A percentile compares a stretch with the other conserved stretches of the same genome.
These are phyloP conservation scores for Odontamblyopus lacepedii DNA, from an alignment of 2,797 vertebrate genomes.

Conservation along the genomic window DNA sequence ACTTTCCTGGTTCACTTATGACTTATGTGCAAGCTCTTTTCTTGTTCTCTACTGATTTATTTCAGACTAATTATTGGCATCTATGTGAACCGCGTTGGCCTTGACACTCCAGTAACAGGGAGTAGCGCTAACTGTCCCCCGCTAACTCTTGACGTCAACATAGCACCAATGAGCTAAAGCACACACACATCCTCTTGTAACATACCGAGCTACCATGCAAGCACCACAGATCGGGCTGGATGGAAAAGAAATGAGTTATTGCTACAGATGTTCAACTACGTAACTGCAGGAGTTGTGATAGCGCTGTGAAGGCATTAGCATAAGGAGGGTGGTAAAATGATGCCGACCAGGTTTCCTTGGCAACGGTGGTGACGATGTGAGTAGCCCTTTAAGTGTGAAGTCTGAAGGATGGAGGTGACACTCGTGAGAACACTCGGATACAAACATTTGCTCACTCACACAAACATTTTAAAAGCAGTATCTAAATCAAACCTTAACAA, in stretches of 20 bases:
- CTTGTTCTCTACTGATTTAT: not conserved
- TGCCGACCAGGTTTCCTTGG: slow-evolving; percentile 23
- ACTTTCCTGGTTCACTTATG: slow-evolving; percentile 40
- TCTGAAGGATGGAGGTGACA: slow-evolving; percentile 32
- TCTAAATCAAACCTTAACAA: slow-evolving; percentile 59
- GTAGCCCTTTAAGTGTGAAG: slow-evolving; percentile 69
- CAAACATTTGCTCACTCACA: slow-evolving; percentile 67
- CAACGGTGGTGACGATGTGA: slow-evolving; percentile 41
- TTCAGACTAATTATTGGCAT: not conserved
- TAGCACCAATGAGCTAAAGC: slow-evolving; percentile 38
- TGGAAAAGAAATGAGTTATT: slow-evolving; percentile 33
- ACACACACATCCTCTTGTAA: slow-evolving; percentile 31
- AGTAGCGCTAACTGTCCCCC: slow-evolving; percentile 36
- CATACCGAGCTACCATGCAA: slow-evolving; percentile 56
- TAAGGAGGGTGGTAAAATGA: slow-evolving; percentile 33
- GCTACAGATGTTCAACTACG: slow-evolving; percentile 29
- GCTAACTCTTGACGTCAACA: slow-evolving; percentile 6
- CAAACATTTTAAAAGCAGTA: slow-evolving; percentile 55
- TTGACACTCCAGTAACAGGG: slow-evolving; percentile 48
- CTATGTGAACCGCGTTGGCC: slow-evolving; percentile 26
- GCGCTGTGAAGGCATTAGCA: slow-evolving; percentile 31
- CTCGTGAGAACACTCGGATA: slow-evolving; percentile 50
- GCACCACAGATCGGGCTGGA: slow-evolving; percentile 42
- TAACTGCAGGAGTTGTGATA: slow-evolving; percentile 35
- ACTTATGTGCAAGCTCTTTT: slow-evolving; percentile 22